Evolutionary conservation across 2,797 vertebrate species (phyloP).

Genomic region (Eleutherodactylus coqui): DNA sequence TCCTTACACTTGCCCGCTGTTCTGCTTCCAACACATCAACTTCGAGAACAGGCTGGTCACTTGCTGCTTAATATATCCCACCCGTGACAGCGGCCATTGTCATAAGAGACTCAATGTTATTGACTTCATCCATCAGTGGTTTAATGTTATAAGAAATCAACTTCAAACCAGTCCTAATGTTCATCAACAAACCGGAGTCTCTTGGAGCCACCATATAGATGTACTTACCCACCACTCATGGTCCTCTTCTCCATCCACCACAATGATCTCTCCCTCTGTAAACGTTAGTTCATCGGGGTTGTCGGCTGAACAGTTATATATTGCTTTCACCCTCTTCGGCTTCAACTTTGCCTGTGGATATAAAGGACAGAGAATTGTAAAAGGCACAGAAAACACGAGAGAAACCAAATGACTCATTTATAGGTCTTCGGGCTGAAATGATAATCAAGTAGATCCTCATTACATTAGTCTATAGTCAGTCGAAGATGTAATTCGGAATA

Average conservation of each 20-base stretch:
- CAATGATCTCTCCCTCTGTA: slow-evolving; percentile 94
- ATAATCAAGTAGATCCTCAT: no score
- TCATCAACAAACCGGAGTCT: not conserved
- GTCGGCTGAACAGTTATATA: slow-evolving; percentile 95
- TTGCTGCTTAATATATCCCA: no score
- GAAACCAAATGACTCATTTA: not conserved
- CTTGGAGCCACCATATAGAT: not conserved
- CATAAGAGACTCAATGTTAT: no score
- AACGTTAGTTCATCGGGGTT: slow-evolving; percentile 98
- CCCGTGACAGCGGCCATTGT: no score
- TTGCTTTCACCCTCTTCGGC: slow-evolving; percentile 95
- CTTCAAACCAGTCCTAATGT: not conserved
- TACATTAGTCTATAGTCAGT: no score
- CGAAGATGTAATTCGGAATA: no score
- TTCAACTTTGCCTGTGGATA: slow-evolving; percentile 83
- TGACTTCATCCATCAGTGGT: no score
- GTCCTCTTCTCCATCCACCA: slow-evolving; percentile 97
- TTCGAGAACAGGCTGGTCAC: no score
- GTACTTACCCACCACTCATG: slow-evolving; percentile 99
- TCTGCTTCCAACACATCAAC: no score
- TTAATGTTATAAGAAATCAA: no score
- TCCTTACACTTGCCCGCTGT: no score
- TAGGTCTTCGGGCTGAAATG: no score
- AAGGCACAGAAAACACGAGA: not conserved
- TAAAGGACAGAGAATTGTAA: not conserved